Percentiles rank a stretch among this genome's conserved stretches.
phyloP scores from a whole-genome alignment of 2,888 invertebrate genomes.

The Andrena fulva region DNA sequence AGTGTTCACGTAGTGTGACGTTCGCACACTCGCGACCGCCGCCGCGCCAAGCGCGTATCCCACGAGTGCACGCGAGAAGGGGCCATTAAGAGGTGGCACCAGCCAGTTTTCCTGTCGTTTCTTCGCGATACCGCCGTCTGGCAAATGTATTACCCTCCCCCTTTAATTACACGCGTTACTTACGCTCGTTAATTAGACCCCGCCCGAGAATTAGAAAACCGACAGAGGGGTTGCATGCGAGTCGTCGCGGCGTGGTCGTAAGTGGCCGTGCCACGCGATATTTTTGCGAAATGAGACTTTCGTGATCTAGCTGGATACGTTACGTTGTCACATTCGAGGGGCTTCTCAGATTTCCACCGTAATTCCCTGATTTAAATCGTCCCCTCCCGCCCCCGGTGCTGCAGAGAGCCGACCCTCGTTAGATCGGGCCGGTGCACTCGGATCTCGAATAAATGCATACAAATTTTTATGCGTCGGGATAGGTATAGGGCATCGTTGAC shows the following conservation, averaged over 20 bases:
- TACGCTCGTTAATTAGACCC: conserved; percentile 73
- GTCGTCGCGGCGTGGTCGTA: conserved; percentile 42
- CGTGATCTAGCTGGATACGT: conserved; percentile 28
- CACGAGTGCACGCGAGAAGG: conserved; percentile 68
- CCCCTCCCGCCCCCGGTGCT: not conserved
- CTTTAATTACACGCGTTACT: conserved; percentile 77
- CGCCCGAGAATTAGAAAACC: conserved; percentile 62
- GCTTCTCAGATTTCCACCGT: not conserved
- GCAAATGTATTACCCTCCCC: conserved; percentile 62
- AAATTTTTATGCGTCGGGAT: conserved; percentile 23
- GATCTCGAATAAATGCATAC: conserved; percentile 45
- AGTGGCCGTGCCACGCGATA: conserved; percentile 31
- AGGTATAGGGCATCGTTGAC: conserved; percentile 18
- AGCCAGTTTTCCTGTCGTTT: conserved; percentile 70
- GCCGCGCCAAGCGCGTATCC: conserved; percentile 58
- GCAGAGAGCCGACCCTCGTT: conserved; percentile 5
- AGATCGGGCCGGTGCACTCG: not conserved
- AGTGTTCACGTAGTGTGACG: conserved; percentile 78
- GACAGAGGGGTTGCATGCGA: conserved; percentile 52
- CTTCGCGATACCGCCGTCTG: conserved; percentile 66
- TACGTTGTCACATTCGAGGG: not conserved
- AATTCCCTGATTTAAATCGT: conserved; percentile 17
- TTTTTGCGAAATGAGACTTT: conserved; percentile 35
- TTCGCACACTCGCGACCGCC: conserved; percentile 74
- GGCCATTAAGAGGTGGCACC: conserved; percentile 66